Percentiles rank a stretch among this genome's conserved stretches.
phyloP scores from a whole-genome alignment of 1,140 invertebrate species.

The Drosophila elegans region DNA sequence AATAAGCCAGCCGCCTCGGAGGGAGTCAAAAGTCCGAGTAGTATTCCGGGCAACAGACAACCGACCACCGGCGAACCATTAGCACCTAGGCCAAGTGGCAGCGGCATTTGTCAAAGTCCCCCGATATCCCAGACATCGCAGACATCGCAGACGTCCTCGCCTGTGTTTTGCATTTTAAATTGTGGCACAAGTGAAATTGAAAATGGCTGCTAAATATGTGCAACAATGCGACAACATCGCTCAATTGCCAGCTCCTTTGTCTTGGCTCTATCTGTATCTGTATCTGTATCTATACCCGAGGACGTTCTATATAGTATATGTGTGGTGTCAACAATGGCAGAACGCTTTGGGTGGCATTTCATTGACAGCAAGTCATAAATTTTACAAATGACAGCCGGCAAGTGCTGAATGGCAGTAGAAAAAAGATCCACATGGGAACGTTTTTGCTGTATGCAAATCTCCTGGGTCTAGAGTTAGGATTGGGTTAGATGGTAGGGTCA shows the following conservation, averaged over 20 bases:
- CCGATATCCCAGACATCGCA: constrained; percentile 16
- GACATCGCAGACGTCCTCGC: constrained; percentile 37
- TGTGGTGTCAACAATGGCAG: constrained; percentile 74
- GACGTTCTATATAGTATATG: background rate
- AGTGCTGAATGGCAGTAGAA: constrained; percentile 57
- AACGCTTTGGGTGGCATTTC: constrained; percentile 76
- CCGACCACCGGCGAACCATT: constrained; percentile 66
- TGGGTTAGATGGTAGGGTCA: constrained; percentile 1
- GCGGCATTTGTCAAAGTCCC: constrained; percentile 78
- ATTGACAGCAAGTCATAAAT: constrained; percentile 80
- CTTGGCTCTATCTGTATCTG: constrained; percentile 18
- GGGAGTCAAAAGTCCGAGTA: background rate
- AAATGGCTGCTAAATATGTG: constrained; percentile 79
- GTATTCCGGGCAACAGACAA: constrained; percentile 17
- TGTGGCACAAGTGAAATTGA: constrained; percentile 79
- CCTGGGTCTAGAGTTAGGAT: background rate
- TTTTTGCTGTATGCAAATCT: constrained; percentile 34
- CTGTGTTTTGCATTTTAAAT: constrained; percentile 82
- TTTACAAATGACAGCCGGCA: constrained; percentile 72
- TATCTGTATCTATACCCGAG: constrained; percentile 14
- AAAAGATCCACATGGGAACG: constrained; percentile 18
- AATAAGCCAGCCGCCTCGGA: constrained; percentile 54
- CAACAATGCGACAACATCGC: constrained; percentile 71
- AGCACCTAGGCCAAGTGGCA: constrained; percentile 69
- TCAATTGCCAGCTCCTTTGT: constrained; percentile 42